These are phyloP conservation scores for Cataglyphis livida DNA, from an alignment of 2,888 invertebrate genomes.

Conservation along the genomic window DNA sequence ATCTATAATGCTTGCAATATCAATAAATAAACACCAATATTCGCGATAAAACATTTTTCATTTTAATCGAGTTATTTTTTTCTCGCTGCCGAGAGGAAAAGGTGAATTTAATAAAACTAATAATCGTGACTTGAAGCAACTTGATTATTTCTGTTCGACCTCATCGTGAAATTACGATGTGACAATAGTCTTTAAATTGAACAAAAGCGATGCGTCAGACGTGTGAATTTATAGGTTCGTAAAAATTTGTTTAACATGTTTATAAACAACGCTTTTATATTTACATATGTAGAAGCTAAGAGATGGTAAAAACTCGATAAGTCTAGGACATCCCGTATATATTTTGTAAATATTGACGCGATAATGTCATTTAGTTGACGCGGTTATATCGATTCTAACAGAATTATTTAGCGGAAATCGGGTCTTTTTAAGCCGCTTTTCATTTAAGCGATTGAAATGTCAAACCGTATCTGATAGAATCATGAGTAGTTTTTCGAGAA, in stretches of 20 bases:
- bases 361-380: neutral
- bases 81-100: neutral
- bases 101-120: neutral
- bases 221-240: neutral
- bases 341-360: neutral
- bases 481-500: neutral
- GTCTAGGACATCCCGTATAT: neutral
- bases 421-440: neutral
- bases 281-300: neutral
- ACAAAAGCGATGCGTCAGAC: neutral
- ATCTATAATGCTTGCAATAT: neutral
- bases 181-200: neutral
- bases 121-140: neutral
- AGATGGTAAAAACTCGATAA: neutral
- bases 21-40: neutral
- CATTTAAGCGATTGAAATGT: neutral
- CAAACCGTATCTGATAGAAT: constrained; percentile 6
- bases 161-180: neutral
- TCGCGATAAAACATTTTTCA: neutral
- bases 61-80: neutral
- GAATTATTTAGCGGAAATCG: neutral
- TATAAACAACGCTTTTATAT: neutral
- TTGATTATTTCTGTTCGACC: neutral
- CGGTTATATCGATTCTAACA: neutral
- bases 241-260: neutral